Conservation (phyloP, 2,888 invertebrate species). For the Synanthedon myopaeformis region DNA sequence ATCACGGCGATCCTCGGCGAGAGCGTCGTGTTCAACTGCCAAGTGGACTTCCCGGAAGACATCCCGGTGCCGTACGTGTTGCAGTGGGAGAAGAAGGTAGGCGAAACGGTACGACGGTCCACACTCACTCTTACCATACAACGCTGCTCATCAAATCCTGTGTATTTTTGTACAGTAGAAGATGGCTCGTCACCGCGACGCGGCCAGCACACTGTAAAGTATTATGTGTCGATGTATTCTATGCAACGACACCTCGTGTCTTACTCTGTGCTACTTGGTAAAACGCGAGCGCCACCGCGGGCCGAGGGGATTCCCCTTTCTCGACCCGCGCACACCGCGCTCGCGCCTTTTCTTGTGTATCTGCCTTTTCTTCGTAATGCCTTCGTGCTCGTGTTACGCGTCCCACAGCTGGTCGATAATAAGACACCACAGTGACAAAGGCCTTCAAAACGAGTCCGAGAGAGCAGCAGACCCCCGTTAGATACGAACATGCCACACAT, state of each 20-base stretch:
- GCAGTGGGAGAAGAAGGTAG: slow-evolving; percentile 99
- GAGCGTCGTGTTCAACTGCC: slow-evolving; percentile 97
- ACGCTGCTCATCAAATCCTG: slow-evolving; percentile 67
- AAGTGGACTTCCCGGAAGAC: slow-evolving; percentile 96
- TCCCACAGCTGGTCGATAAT: slow-evolving; percentile 41
- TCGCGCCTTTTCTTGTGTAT: slow-evolving; percentile 55
- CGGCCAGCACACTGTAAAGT: slow-evolving; percentile 63
- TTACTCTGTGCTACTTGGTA: slow-evolving; percentile 52
- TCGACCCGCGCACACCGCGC: slow-evolving; percentile 48
- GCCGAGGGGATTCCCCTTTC: slow-evolving; percentile 19
- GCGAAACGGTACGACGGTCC: slow-evolving; percentile 91
- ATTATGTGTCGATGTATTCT: slow-evolving; percentile 36
- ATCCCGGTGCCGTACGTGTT: slow-evolving; percentile 97
- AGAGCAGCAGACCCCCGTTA: slow-evolving; percentile 73
- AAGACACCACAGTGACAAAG: slow-evolving; percentile 68
- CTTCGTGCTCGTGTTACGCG: slow-evolving; percentile 29
- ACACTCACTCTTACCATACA: slow-evolving; percentile 69
- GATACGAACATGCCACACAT: slow-evolving; percentile 50
- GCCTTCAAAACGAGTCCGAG: slow-evolving; percentile 70
- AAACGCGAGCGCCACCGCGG: slow-evolving; percentile 37
- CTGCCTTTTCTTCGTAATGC: slow-evolving; percentile 60
- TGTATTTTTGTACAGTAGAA: slow-evolving; percentile 71
- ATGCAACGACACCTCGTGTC: slow-evolving; percentile 45
- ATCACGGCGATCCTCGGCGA: slow-evolving; percentile 97
- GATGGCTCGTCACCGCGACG: slow-evolving; percentile 62